A percentile compares a stretch with the other conserved stretches of the same genome.
These are phyloP conservation scores for Rhogogaster chlorosoma DNA, from an alignment of 2,888 invertebrate genomes.

Conservation along the genomic window DNA sequence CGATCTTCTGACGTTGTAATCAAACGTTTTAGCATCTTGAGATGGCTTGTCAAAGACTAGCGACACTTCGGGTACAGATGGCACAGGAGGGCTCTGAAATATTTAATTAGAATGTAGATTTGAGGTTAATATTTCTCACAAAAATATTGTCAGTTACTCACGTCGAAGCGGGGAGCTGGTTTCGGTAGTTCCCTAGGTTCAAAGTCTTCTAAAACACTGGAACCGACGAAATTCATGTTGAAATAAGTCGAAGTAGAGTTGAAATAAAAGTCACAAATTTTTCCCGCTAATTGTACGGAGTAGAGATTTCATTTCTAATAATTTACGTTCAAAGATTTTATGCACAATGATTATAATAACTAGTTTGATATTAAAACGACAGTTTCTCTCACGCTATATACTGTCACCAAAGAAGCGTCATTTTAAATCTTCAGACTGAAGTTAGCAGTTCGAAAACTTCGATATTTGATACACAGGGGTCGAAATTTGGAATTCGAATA, in stretches of 20 bases:
- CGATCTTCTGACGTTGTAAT: constrained; percentile 50
- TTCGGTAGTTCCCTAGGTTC: constrained; percentile 69
- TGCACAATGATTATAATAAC: not conserved
- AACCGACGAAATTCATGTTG: constrained; percentile 61
- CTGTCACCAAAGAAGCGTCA: constrained; percentile 11
- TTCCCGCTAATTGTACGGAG: not conserved
- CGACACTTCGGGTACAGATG: constrained; percentile 73
- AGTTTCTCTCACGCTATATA: not conserved
- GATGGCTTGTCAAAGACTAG: constrained; percentile 68
- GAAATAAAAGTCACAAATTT: not conserved
- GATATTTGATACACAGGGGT: not conserved
- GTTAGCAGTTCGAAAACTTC: not conserved
- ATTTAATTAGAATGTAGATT: not conserved
- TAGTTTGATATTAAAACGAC: constrained; percentile 10
- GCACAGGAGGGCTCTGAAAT: constrained; percentile 64
- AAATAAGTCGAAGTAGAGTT: not conserved
- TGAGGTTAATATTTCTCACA: too few relatives aligned
- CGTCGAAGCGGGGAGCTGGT: constrained; percentile 63
- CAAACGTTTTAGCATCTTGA: constrained; percentile 15
- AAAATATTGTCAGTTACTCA: constrained; percentile 56
- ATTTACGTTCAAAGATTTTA: not conserved
- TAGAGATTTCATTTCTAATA: not conserved
- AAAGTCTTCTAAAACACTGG: constrained; percentile 65
- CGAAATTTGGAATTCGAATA: too few relatives aligned
- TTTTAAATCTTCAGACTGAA: constrained; percentile 32